phyloP scores from a whole-genome alignment of 2,888 invertebrate genomes.

The Hydrotaea diabolus region DNA sequence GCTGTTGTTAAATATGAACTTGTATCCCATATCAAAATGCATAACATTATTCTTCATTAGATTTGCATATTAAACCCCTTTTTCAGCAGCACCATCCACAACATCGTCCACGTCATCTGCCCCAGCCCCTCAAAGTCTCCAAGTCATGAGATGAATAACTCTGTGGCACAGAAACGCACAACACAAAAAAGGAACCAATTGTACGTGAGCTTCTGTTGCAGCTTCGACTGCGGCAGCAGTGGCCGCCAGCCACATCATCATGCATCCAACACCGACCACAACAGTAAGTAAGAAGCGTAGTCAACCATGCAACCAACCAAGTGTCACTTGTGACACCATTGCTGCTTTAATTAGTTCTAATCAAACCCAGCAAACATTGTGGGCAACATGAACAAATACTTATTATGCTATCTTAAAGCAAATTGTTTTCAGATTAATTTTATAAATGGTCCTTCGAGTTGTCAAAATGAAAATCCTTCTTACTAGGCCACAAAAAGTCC shows the following conservation, averaged over 20 bases:
- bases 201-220: background rate
- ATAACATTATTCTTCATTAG: slow-evolving; percentile 54
- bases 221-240: background rate
- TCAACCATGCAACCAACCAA: slow-evolving; percentile 41
- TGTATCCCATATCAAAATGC: slow-evolving; percentile 50
- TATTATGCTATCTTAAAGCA: too few species aligned
- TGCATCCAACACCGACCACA: background rate
- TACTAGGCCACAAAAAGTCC: too few species aligned
- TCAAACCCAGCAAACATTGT: slow-evolving; percentile 9
- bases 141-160: slow-evolving; percentile 8
- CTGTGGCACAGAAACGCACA: background rate
- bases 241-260: background rate
- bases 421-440: too few species aligned
- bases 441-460: too few species aligned
- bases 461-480: too few species aligned
- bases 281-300: slow-evolving; percentile 4
- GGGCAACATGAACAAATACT: too few species aligned
- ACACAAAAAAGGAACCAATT: background rate
- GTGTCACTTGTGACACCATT: slow-evolving; percentile 60
- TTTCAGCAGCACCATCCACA: slow-evolving; percentile 16
- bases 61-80: slow-evolving; percentile 53
- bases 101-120: background rate
- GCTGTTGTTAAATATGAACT: slow-evolving; percentile 41
- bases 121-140: background rate
- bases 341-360: slow-evolving; percentile 56